Conservation (phyloP, 2,113 vertebrate genomes). For the Tyrannus savana region DNA sequence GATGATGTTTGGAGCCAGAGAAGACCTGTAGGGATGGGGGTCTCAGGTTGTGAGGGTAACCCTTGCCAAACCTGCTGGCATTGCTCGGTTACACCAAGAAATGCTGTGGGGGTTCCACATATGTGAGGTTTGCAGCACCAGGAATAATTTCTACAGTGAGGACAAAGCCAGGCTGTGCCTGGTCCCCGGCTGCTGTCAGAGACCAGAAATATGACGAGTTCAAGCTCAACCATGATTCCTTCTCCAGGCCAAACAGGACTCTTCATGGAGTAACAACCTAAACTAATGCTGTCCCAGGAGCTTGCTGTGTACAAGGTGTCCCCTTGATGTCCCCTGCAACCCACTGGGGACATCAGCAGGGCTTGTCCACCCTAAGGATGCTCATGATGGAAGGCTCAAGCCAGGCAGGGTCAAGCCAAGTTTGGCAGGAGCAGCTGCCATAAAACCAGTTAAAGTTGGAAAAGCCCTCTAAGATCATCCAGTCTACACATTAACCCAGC, state of each 20-base stretch:
- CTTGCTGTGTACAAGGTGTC: not conserved
- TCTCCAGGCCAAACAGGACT: not conserved
- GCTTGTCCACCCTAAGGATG: not conserved
- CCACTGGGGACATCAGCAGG: not conserved
- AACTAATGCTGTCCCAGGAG: not conserved
- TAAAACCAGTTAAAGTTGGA: not conserved
- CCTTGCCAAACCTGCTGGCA: not conserved
- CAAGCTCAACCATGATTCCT: not conserved
- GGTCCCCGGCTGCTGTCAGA: fast-evolving
- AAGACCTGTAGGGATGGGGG: fast-evolving
- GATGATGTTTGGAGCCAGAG: not conserved
- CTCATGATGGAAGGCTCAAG: fast-evolving
- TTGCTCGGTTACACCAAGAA: not conserved
- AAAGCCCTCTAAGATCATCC: not conserved
- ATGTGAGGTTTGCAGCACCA: fast-evolving
- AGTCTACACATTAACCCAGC: too few species aligned
- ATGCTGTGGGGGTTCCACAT: not conserved
- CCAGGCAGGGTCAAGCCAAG: not conserved
- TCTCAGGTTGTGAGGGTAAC: not conserved
- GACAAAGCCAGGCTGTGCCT: not conserved
- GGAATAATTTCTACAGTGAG: fast-evolving
- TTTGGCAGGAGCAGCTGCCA: not conserved
- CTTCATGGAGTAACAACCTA: not conserved
- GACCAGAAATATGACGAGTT: fast-evolving
- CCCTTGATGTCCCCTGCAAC: not conserved